phyloP scores from a whole-genome alignment of 37 sponge, comb jelly and placozoan genomes.

The Theonella swinhoei region DNA sequence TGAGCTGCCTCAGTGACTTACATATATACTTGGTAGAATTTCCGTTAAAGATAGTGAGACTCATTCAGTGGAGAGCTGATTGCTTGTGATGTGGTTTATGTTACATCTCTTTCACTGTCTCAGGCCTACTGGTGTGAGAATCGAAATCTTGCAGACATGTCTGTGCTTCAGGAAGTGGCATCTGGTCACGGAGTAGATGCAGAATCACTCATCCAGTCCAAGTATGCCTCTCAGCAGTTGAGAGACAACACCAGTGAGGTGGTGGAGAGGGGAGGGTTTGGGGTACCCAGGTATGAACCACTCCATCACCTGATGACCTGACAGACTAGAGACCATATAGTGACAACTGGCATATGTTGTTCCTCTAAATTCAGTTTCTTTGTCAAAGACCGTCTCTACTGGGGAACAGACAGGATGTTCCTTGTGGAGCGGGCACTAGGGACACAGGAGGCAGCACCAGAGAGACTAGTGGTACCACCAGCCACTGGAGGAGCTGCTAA shows the following conservation, averaged over 20 bases:
- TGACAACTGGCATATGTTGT: background rate
- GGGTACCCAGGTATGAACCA: conserved; percentile 78
- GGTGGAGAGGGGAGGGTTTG: conserved; percentile 83
- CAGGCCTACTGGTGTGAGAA: conserved; percentile 87
- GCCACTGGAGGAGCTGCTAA: background rate
- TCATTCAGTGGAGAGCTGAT: no score
- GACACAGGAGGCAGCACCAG: conserved; percentile 53
- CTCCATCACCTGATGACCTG: background rate
- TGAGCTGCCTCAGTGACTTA: background rate
- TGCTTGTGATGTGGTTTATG: no score
- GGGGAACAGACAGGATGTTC: conserved; percentile 86
- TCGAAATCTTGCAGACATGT: conserved; percentile 34
- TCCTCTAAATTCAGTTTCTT: conserved; percentile 61
- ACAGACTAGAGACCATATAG: background rate
- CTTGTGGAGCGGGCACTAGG: conserved; percentile 77
- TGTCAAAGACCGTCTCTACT: conserved; percentile 68
- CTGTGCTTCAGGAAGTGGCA: conserved; percentile 53
- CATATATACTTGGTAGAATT: no score
- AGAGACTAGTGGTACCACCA: conserved; percentile 43
- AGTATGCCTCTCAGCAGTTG: conserved; percentile 48
- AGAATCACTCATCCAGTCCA: conserved; percentile 3
- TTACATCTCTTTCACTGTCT: no score
- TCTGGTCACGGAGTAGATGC: conserved; percentile 42
- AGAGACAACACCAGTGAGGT: conserved; percentile 83
- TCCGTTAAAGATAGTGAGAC: no score